phyloP scores from a whole-genome alignment of 2,888 invertebrate species.

The Brenthis daphne region DNA sequence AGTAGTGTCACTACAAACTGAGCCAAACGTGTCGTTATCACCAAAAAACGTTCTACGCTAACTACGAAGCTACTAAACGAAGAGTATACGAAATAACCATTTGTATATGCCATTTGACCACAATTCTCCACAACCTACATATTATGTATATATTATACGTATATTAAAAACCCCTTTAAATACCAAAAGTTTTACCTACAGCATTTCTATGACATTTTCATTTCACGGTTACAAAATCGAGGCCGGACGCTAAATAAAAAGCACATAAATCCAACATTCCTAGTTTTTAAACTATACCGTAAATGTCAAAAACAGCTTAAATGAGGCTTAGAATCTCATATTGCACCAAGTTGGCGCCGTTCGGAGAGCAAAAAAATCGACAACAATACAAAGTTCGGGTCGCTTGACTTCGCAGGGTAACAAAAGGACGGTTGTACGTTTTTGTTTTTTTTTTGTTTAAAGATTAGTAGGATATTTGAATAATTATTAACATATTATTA shows the following conservation, averaged over 20 bases:
- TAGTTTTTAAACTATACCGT: constrained; percentile 50
- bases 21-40: too few species aligned
- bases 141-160: too few species aligned
- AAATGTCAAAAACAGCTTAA: constrained; percentile 71
- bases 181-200: too few species aligned
- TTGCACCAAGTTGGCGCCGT: constrained; percentile 76
- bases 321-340: constrained; percentile 77
- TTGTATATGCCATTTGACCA: too few species aligned
- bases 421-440: constrained; percentile 49
- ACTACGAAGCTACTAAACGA: too few species aligned
- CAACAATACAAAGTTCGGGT: constrained; percentile 59
- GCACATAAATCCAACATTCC: constrained; percentile 26
- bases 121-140: too few species aligned
- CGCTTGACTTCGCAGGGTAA: constrained; percentile 67
- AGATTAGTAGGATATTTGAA: constrained; percentile 7
- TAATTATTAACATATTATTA: constrained; percentile 29
- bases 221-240: background rate
- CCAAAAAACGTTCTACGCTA: too few species aligned
- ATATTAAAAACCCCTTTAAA: too few species aligned
- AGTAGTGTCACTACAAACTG: too few species aligned
- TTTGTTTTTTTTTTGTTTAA: constrained; percentile 24
- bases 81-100: too few species aligned
- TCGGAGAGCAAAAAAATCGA: constrained; percentile 52
- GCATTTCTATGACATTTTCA: background rate
- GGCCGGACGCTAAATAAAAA: constrained; percentile 4